phyloP scores from a whole-genome alignment of 2,113 vertebrate genomes.

The Raphicerus campestris region DNA sequence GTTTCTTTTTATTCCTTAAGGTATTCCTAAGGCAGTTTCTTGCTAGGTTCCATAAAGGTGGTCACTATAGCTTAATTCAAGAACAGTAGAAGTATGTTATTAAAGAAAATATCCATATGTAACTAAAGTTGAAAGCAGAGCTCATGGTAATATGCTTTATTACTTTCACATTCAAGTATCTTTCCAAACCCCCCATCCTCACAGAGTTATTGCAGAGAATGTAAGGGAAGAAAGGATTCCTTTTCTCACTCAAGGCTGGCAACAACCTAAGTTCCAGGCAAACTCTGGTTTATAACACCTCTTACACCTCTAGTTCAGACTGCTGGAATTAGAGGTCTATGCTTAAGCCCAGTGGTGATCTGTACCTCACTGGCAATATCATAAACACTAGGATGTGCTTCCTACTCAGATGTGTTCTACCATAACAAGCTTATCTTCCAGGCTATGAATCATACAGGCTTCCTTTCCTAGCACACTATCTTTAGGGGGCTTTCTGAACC shows the following conservation, averaged over 20 bases:
- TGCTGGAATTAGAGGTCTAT: not conserved
- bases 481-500: not conserved
- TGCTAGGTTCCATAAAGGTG: not conserved
- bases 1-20: not conserved
- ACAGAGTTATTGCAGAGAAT: not conserved
- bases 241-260: not conserved
- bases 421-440: not conserved
- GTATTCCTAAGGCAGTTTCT: not conserved
- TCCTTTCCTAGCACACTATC: not conserved
- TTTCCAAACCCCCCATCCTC: not conserved
- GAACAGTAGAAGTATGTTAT: not conserved
- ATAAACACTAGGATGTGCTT: not conserved
- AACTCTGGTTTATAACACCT: not conserved
- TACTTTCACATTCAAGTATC: not conserved
- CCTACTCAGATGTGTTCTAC: not conserved
- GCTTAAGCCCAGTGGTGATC: not conserved
- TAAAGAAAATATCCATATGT: not conserved
- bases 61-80: not conserved
- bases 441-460: not conserved
- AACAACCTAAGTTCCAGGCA: not conserved
- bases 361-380: not conserved
- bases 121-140: not conserved
- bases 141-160: not conserved
- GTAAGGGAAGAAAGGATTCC: not conserved
- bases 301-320: not conserved